These are phyloP conservation scores for Alca torda DNA, from an alignment of 2,797 vertebrate genomes.

Conservation along the genomic window DNA sequence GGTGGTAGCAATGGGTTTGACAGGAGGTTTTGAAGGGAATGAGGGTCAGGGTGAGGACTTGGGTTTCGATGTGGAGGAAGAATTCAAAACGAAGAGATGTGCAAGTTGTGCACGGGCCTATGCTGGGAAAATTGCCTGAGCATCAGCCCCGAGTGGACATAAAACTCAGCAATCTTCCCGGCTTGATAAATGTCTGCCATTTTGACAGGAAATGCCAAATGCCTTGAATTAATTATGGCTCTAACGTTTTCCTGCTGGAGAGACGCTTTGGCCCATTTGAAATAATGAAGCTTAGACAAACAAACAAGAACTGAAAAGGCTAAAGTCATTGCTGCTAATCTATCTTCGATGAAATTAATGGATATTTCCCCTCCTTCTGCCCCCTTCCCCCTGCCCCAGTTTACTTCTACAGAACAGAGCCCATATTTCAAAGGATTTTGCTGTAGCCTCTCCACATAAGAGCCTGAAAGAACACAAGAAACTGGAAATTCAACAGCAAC, in stretches of 20 bases:
- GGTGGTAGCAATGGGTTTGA: not conserved
- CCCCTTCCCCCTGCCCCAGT: not conserved
- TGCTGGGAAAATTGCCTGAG: not conserved
- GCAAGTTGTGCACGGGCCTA: rapidly evolving
- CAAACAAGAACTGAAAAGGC: slow-evolving; percentile 33
- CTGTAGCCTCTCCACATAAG: not conserved
- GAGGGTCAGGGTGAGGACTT: not conserved
- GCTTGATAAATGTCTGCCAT: slow-evolving; percentile 38
- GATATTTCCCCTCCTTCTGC: not conserved
- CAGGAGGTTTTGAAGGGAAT: not conserved
- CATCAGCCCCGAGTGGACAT: not conserved
- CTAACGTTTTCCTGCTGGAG: slow-evolving; percentile 35
- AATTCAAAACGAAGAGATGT: not conserved
- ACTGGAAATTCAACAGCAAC: not conserved
- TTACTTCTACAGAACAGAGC: not conserved
- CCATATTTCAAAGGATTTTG: not conserved
- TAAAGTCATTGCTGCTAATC: not conserved
- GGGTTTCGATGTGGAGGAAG: not conserved
- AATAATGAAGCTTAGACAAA: slow-evolving; percentile 33
- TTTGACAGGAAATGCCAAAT: slow-evolving; percentile 54
- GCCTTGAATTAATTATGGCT: slow-evolving; percentile 38
- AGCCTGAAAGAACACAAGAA: not conserved
- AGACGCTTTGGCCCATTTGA: slow-evolving; percentile 15
- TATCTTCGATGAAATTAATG: not conserved
- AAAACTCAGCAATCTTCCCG: not conserved